Base-by-base conservation (phyloP, 2,888 invertebrate species). In the Drosophila buzzatii region DNA sequence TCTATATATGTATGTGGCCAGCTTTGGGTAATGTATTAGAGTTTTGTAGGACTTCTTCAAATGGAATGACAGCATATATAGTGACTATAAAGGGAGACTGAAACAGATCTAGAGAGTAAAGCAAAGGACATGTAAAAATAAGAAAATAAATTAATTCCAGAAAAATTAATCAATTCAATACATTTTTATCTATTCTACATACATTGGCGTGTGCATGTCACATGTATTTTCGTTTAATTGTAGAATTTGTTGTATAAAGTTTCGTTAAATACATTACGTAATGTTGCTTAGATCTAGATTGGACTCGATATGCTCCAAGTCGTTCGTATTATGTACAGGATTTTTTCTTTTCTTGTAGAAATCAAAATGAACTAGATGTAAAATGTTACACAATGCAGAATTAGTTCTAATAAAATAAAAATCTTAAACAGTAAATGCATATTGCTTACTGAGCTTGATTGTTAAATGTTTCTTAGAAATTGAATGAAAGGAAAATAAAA, bases 291-390 rank as follows among this genome's bases (percentile, higher is more conserved):
- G n/a, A 31, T 0, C 65, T 77, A 70, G 12, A 52, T 45, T 61
- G 45, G 71, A 61, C 59, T 75, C 52, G 16, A 65, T 57, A 59
- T 49, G 39, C 52, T 56, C 20, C 49, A 55, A 73, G 56, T 66
- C 80, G 52, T 60, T 60, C 33, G 52, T n/a, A 63, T 39, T 77
- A 76, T 76, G 61, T 79, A 77, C 80, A 77, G 16, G 18, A 33
- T 56, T 72, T 83, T 86, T 8, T 37, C 6, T 39, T 89, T 85
- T 89, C 89, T 85, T 85, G 62, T 67, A 85, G 84, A 85, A 85
- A 85, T 81, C 73, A 81, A 8, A 57, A 55, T 68, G 61, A 58
- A 71, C 69, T 66, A 70, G 58, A 51, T 18, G 57, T 45, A 70
- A 55, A 57, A 56, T 67, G 65, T 53, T 62, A 70, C 37, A 66